A percentile compares a stretch with the other conserved stretches of the same genome.
phyloP scores from a whole-genome alignment of 2,888 invertebrate species.

The Pammene aurita region DNA sequence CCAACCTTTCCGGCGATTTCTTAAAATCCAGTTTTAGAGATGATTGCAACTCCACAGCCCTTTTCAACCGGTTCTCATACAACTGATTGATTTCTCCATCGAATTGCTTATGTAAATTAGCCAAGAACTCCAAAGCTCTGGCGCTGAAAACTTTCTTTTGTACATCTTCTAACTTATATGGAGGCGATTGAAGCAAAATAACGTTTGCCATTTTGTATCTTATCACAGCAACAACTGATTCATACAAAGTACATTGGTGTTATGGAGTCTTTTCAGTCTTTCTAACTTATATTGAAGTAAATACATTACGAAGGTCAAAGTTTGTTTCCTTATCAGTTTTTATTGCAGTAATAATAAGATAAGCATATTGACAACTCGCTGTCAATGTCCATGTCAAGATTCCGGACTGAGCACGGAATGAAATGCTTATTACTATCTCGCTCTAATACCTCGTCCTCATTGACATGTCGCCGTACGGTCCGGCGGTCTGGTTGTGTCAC shows the following conservation, averaged over 20 bases:
- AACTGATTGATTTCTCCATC: conserved; percentile 76
- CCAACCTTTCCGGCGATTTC: conserved; percentile 66
- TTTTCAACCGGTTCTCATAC: conserved; percentile 68
- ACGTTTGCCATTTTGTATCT: conserved; percentile 56
- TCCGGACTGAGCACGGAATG: too few relatives aligned
- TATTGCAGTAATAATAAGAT: background rate
- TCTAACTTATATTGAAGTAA: conserved; percentile 23
- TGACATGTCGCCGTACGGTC: too few relatives aligned
- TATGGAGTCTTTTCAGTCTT: background rate
- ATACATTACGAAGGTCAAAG: conserved; percentile 34
- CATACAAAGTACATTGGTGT: background rate
- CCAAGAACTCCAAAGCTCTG: conserved; percentile 82
- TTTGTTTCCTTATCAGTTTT: conserved; percentile 28
- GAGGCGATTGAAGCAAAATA: conserved; percentile 76
- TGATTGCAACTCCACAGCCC: conserved; percentile 61
- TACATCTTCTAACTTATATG: conserved; percentile 79
- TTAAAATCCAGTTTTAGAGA: conserved; percentile 67
- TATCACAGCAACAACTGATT: background rate
- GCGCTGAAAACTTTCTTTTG: conserved; percentile 82
- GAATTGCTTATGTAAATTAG: conserved; percentile 77
- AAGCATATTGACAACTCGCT: background rate
- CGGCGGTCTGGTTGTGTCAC: too few relatives aligned
- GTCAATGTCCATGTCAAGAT: background rate
- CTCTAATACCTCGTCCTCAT: too few relatives aligned
- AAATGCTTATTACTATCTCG: too few relatives aligned